phyloP scores from a whole-genome alignment of 2,888 invertebrate genomes.

The Anagyrus pseudococci region DNA sequence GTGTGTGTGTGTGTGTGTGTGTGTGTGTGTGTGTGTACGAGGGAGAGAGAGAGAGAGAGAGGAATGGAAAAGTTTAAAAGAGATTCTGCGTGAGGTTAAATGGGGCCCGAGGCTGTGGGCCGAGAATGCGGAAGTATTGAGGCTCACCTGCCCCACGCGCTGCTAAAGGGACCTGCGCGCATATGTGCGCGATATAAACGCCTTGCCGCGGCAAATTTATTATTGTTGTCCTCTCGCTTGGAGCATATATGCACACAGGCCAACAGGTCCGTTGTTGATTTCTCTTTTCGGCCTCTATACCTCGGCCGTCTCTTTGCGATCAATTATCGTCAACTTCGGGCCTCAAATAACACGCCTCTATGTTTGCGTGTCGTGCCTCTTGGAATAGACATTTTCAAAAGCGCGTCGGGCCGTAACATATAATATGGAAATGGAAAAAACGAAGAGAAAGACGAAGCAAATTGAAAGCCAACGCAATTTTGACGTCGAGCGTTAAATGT shows the following conservation, averaged over 20 bases:
- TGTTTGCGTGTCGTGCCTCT: too few relatives aligned
- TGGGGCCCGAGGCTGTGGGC: slow-evolving; percentile 55
- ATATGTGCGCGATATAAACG: slow-evolving; percentile 39
- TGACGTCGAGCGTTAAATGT: background rate
- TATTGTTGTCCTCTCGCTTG: background rate
- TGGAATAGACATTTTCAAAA: too few relatives aligned
- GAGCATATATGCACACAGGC: background rate
- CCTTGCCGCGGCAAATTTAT: background rate
- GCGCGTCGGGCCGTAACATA: too few relatives aligned
- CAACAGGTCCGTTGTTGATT: background rate
- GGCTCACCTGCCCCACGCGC: background rate
- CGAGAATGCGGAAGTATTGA: slow-evolving; percentile 58
- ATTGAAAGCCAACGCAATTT: background rate
- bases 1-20: too few relatives aligned
- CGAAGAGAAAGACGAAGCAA: too few relatives aligned
- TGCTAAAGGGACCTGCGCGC: slow-evolving; percentile 38
- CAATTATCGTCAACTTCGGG: too few relatives aligned
- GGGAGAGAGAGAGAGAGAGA: slow-evolving; percentile 1
- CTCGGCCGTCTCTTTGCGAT: background rate
- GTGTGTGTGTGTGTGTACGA: too few relatives aligned
- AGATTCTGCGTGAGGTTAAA: slow-evolving; percentile 27
- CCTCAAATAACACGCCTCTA: too few relatives aligned
- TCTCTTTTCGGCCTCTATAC: background rate
- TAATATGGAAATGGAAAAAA: too few relatives aligned
- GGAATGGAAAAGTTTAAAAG: slow-evolving; percentile 20